Evolutionary conservation across 64 coral and sea anemone genomes (phyloP).

Genomic region (Stichodactyla helianthus): DNA sequence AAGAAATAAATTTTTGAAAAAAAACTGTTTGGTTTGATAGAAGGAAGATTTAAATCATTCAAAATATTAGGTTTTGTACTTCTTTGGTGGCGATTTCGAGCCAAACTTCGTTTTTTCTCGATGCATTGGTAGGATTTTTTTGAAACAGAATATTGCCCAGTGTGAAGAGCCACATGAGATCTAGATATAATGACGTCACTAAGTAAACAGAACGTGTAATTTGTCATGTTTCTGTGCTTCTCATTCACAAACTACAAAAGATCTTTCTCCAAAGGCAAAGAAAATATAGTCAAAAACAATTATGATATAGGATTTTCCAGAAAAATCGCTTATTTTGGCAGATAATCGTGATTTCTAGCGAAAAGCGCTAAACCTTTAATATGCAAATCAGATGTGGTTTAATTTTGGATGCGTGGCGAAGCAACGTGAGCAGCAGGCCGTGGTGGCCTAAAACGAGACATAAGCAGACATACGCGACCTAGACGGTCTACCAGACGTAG

Average conservation of each 20-base stretch:
- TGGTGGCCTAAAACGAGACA: constrained; percentile 44
- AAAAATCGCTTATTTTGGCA: not conserved
- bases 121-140: not conserved
- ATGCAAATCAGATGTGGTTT: constrained; percentile 22
- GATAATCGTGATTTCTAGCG: not conserved
- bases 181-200: not conserved
- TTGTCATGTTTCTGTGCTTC: constrained; percentile 2
- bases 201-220: not conserved
- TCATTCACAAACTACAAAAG: not conserved
- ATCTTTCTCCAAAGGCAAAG: not conserved
- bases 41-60: not conserved
- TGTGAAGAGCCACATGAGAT: not conserved
- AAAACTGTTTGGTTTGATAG: not conserved
- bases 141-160: not conserved
- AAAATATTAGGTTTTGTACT: not conserved
- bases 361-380: not conserved
- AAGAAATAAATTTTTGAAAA: not conserved
- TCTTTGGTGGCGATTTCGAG: not conserved
- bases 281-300: not conserved
- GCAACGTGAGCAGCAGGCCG: not conserved
- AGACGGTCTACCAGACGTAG: constrained; percentile 37
- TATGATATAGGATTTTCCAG: not conserved
- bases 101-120: not conserved
- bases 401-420: constrained; percentile 28
- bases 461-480: constrained; percentile 28